phyloP scores from a whole-genome alignment of 2,888 invertebrate genomes.

The Noctuana brunneofusca region DNA sequence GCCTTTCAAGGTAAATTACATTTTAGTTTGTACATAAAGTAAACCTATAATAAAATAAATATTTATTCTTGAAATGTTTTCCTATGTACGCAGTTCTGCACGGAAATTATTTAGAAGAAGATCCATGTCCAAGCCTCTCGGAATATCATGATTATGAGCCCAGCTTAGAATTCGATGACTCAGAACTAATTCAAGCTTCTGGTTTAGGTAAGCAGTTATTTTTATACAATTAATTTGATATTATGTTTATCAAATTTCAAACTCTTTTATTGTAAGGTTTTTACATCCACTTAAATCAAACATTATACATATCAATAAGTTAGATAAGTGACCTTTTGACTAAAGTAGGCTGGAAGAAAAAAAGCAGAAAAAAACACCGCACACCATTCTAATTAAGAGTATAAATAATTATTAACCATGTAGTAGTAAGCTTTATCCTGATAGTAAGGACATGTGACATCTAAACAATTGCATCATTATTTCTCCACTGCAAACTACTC shows the following conservation, averaged over 20 bases:
- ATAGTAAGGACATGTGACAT: too few relatives aligned
- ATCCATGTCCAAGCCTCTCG: constrained; percentile 92
- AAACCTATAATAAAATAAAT: neutral
- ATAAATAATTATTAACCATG: too few relatives aligned
- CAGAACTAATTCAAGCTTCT: constrained; percentile 89
- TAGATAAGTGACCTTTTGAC: too few relatives aligned
- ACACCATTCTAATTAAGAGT: too few relatives aligned
- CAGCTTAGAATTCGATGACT: constrained; percentile 97
- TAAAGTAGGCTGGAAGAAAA: too few relatives aligned
- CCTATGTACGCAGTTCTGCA: constrained; percentile 56
- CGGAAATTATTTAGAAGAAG: constrained; percentile 82
- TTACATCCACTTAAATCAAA: too few relatives aligned
- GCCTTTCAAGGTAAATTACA: constrained; percentile 67
- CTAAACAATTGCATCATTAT: too few relatives aligned
- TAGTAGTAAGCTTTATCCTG: too few relatives aligned
- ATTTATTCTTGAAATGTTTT: constrained; percentile 8
- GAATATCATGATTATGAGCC: constrained; percentile 97
- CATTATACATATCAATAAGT: too few relatives aligned
- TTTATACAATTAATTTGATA: neutral
- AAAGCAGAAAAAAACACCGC: too few relatives aligned
- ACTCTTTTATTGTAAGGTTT: too few relatives aligned
- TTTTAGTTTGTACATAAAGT: neutral
- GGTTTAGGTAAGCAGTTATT: constrained; percentile 84
- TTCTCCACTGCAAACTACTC: too few relatives aligned
- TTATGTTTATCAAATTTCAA: neutral